phyloP scores from a whole-genome alignment of 2,888 invertebrate genomes.

The Neoascia interrupta region DNA sequence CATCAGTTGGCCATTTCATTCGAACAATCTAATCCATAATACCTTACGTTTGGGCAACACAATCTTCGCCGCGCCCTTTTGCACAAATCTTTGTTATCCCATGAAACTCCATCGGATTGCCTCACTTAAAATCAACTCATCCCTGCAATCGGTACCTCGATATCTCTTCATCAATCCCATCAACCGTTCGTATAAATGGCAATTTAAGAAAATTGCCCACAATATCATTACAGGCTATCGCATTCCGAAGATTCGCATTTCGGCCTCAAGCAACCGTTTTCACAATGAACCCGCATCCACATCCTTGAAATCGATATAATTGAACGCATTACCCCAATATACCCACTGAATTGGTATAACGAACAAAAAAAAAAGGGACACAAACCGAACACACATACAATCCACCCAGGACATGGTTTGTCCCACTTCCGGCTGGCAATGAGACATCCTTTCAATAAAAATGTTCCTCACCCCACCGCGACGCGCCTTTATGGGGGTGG shows the following conservation, averaged over 20 bases:
- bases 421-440: constrained; percentile 44
- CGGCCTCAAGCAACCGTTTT: constrained; percentile 4
- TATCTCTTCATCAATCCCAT: constrained; percentile 45
- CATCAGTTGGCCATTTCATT: constrained; percentile 26
- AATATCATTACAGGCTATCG: constrained; percentile 63
- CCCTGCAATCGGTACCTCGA: constrained; percentile 29
- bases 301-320: constrained; percentile 60
- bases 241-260: constrained; percentile 39
- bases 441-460: constrained; percentile 37
- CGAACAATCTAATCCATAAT: constrained; percentile 16
- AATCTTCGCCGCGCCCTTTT: constrained; percentile 15
- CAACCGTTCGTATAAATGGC: constrained; percentile 52
- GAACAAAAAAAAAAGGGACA: background rate
- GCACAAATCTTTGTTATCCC: constrained; percentile 31
- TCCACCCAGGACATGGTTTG: constrained; percentile 26
- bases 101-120: constrained; percentile 37
- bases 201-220: constrained; percentile 67
- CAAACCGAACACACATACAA: constrained; percentile 5
- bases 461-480: background rate
- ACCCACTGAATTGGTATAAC: constrained; percentile 16
- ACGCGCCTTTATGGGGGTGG: constrained; percentile 42
- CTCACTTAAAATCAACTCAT: constrained; percentile 59
- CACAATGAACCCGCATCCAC: constrained; percentile 27
- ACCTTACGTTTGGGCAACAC: constrained; percentile 15
- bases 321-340: constrained; percentile 46